A percentile compares a stretch with the other conserved stretches of the same genome.
Evolutionary conservation across 2,797 vertebrate species (phyloP).

Genomic region (Decapterus maruadsi): DNA sequence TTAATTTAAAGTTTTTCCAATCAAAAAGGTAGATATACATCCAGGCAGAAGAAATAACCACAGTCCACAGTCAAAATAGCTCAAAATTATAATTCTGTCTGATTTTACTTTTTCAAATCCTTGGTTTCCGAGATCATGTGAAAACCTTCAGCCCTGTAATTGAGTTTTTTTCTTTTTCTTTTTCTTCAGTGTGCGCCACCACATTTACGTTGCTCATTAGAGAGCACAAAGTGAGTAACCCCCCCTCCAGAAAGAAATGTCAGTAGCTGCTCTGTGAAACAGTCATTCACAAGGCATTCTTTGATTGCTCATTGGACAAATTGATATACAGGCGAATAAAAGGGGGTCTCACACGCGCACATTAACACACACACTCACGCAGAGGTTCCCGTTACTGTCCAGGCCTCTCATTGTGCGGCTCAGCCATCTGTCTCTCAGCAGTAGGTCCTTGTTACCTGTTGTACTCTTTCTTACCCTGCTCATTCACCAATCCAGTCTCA

Average conservation of each 20-base stretch:
- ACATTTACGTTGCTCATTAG: constrained; percentile 52
- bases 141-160: constrained; percentile 1
- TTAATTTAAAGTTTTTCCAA: neutral
- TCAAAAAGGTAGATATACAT: neutral
- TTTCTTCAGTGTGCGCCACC: constrained; percentile 6
- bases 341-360: constrained; percentile 49
- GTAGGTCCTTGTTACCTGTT: constrained; percentile 84
- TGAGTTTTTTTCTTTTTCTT: constrained; percentile 1
- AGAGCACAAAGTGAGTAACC: constrained; percentile 50
- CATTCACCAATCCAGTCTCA: constrained; percentile 69
- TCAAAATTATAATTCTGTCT: neutral
- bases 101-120: neutral
- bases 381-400: constrained; percentile 60
- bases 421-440: constrained; percentile 84
- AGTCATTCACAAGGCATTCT: constrained; percentile 69
- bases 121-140: neutral
- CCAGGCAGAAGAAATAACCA: neutral
- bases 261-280: constrained; percentile 61
- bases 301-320: constrained; percentile 77
- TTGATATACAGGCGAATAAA: constrained; percentile 69
- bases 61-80: neutral
- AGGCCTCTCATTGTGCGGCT: constrained; percentile 77
- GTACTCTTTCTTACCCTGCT: constrained; percentile 77
- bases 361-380: constrained; percentile 20
- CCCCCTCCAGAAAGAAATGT: constrained; percentile 52